Evolutionary conservation across 1,140 invertebrate genomes (phyloP).

Genomic region (Matsumurasca onukii): DNA sequence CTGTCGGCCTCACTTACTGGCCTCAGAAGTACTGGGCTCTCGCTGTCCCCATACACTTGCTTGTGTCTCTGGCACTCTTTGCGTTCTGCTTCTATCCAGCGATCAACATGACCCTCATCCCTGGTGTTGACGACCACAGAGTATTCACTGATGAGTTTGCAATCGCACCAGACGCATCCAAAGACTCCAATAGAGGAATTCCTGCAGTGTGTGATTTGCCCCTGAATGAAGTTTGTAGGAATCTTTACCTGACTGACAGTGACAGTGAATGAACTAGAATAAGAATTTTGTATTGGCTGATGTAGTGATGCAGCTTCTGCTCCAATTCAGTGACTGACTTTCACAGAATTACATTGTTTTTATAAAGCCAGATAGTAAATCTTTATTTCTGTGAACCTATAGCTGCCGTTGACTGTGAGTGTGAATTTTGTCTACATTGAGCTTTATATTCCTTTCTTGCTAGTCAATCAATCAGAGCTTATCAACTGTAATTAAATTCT

Average conservation of each 20-base stretch:
- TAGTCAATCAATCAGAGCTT: no score
- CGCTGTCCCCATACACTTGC: slow-evolving; percentile 76
- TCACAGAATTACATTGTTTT: no score
- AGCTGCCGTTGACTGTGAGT: no score
- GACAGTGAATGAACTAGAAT: not conserved
- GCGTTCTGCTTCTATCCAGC: slow-evolving; percentile 83
- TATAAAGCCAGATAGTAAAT: no score
- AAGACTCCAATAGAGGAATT: slow-evolving; percentile 45
- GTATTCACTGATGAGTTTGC: slow-evolving; percentile 68
- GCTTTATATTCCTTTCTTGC: no score
- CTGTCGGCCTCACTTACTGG: slow-evolving; percentile 74
- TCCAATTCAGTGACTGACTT: no score
- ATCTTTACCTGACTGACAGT: slow-evolving; percentile 51
- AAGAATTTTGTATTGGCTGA: no score
- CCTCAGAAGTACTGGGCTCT: slow-evolving; percentile 89
- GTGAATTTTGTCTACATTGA: no score
- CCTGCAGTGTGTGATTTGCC: slow-evolving; percentile 60
- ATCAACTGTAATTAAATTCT: no score
- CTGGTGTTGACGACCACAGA: slow-evolving; percentile 63
- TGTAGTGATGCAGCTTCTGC: no score
- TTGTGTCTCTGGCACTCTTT: slow-evolving; percentile 71
- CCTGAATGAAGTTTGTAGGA: slow-evolving; percentile 57
- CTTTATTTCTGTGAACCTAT: no score
- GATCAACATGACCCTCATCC: slow-evolving; percentile 74
- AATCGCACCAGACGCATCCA: slow-evolving; percentile 30